Evolutionary conservation across 1,140 invertebrate species (phyloP).

Genomic region (Calycopis cecrops): DNA sequence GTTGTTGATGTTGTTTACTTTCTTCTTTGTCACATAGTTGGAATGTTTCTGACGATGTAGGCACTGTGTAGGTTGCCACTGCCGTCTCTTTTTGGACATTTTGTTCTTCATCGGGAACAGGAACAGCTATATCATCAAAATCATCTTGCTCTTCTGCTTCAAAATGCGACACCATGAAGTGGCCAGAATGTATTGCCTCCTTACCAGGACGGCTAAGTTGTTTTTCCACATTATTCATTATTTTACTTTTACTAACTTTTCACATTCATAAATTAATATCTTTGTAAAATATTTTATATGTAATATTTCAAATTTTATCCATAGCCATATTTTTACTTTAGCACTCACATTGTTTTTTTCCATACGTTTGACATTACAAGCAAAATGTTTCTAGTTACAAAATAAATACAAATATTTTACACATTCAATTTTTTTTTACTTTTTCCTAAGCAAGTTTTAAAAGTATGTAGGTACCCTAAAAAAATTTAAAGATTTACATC

Average conservation of each 20-base stretch:
- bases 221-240: constrained; percentile 65
- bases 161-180: constrained; percentile 98
- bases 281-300: constrained; percentile 15
- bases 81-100: constrained; percentile 56
- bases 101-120: constrained; percentile 81
- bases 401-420: neutral
- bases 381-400: constrained; percentile 32
- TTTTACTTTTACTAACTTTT: constrained; percentile 32
- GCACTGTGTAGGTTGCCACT: constrained; percentile 63
- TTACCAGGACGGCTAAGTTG: constrained; percentile 55
- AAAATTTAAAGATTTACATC: too few species aligned
- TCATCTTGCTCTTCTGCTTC: constrained; percentile 94
- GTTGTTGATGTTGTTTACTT: constrained; percentile 76
- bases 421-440: too few species aligned
- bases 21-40: constrained; percentile 66
- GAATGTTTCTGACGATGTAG: constrained; percentile 47
- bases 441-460: too few species aligned
- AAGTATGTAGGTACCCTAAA: too few species aligned
- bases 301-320: constrained; percentile 49
- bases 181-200: constrained; percentile 96
- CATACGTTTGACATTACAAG: constrained; percentile 42
- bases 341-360: constrained; percentile 67
- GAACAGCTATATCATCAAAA: constrained; percentile 86
- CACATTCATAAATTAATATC: constrained; percentile 10
- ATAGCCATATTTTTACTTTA: constrained; percentile 64